Evolutionary conservation across 2,113 vertebrate genomes (phyloP).

Genomic region (Psophia crepitans): DNA sequence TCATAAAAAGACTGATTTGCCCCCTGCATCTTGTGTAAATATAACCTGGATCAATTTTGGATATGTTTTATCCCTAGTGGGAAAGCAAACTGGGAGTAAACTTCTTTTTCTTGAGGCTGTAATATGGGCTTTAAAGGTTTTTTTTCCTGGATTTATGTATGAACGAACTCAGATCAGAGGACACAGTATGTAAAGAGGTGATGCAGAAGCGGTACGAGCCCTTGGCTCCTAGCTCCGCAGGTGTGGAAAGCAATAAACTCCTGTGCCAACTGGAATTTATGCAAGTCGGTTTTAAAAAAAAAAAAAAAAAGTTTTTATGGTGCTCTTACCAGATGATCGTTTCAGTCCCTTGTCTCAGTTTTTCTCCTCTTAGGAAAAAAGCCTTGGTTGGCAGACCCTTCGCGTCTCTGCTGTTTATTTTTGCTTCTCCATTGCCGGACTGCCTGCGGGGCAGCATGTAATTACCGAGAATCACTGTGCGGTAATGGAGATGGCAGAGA

Average conservation of each 20-base stretch:
- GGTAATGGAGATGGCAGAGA: background rate
- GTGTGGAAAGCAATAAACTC: background rate
- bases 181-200: background rate
- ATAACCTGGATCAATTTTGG: background rate
- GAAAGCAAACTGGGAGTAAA: background rate
- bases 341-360: background rate
- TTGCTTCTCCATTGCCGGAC: background rate
- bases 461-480: background rate
- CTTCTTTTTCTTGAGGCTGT: background rate
- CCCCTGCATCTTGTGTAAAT: background rate
- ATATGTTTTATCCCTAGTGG: background rate
- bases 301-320: background rate
- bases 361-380: background rate
- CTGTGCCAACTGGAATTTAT: background rate
- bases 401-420: rapidly evolving
- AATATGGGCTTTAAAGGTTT: background rate
- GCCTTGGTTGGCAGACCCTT: background rate
- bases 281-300: background rate
- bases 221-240: background rate
- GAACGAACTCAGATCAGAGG: background rate
- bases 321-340: background rate
- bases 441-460: background rate
- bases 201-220: rapidly evolving
- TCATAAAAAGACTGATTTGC: background rate
- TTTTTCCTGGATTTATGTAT: background rate